Base-by-base conservation (phyloP, 2,888 invertebrate genomes). In the Junonia oenone region DNA sequence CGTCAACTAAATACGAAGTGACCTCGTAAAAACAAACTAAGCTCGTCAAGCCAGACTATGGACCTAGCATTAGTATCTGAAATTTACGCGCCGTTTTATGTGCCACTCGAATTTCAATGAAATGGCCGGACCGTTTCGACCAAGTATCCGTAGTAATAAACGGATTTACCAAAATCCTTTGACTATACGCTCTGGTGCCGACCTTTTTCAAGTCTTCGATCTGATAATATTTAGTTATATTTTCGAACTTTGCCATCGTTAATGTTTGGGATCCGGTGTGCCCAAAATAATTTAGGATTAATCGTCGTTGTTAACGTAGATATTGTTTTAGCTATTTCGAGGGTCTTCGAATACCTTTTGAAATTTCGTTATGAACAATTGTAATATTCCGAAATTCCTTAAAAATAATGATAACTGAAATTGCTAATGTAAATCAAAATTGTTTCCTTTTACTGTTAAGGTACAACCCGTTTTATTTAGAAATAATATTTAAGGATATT, bases 51-150 rank as follows among this genome's bases (percentile, higher is more conserved):
- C 65, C 66, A 70, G 67, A 68, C 66, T 66, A 64, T 63, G 64
- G 68, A 66, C 71, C 69, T 60, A 56, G 75, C 76, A 78, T 78
- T 81, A 81, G 81, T 72, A 68, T 65, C 69, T 72, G 70, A 75
- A 81, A 81, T 81, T 81, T 80, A 81, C 78, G 79, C 71, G 64
- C 68, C 73, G 67, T 73, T 81, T 83, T 82, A 82, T 73, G 72
- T 73, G 72, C 66, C 66, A 72, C 76, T 83, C 77, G 81, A 81
- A 79, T 83, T 78, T 79, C 81, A 82, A 80, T 81, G 78, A 72
- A 69, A 75, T 70, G 68, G 70, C 63, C 53, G 63, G 54, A 63
- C 46, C 56, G 48, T 63, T 63, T 47, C 56, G 56, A 45, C 53
- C 49, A 54, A 62, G 51, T 55, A 55, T 56, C 52, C 59, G 58